Base-by-base conservation (phyloP, 2,113 vertebrate genomes). In the Rattus rattus region DNA sequence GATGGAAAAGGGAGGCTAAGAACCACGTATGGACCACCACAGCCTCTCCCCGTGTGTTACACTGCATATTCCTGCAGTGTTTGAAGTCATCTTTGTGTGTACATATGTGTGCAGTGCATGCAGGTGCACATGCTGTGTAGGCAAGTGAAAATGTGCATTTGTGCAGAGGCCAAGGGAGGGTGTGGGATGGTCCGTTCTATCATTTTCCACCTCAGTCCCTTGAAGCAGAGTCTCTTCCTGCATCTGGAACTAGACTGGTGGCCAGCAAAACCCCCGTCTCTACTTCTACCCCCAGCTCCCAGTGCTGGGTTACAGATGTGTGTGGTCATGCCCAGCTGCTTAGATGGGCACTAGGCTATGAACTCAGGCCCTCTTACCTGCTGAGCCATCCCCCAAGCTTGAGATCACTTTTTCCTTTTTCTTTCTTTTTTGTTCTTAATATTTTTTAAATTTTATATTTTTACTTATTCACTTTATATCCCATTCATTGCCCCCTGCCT, bases 1-100 rank as follows among this genome's bases (percentile, higher is more conserved):
- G 43, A 10, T 3, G 63, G 56, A 52, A 43, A 20, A 59, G 65
- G 17, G 36, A 49, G 5, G 75, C 10, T 19, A 65, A 54, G 56
- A 1, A 1, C 2, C 3, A 7, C 14, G 36, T 54, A 2, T 13
- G 16, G 59, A 20, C 59, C 30, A 19, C 2, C 10, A 22, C 10
- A 0, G 36, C 26, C 17, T 0, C 26, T 1, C 63, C 65, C 72
- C 77, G n/a, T 9, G 33, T 73, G 28, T 17, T 1, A 26, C 0
- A 0, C 5, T 13, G 12, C 13, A n/a, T 33, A 28, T 7, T 86
- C 86, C 56, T 49, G 52, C 65, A 17, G 10, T 3, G 7, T 63
- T 36, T 69, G 26, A 93, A 54, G 63, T 30, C 17, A 17, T 49
- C 0, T 19, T 33, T 87, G 84, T 22, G 28, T 65, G 61, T 67